Percentiles rank a stretch among this genome's conserved stretches.
phyloP scores from a whole-genome alignment of 2,797 vertebrate genomes.

The Rhincodon typus region DNA sequence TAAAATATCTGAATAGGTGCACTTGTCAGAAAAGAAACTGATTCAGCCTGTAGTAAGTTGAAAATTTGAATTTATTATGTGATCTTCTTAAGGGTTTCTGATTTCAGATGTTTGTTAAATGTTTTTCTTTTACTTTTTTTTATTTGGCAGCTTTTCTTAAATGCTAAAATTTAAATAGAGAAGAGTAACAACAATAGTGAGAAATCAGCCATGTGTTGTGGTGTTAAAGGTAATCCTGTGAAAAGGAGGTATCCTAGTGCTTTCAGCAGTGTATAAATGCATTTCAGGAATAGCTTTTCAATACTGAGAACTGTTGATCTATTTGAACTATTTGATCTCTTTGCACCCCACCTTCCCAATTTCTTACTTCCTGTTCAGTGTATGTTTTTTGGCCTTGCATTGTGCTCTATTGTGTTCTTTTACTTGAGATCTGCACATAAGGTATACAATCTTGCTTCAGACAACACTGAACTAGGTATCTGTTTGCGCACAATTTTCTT shows the following conservation, averaged over 20 bases:
- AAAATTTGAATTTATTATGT: background rate
- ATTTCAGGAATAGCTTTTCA: constrained; percentile 13
- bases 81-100: background rate
- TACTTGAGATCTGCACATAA: background rate
- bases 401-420: background rate
- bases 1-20: background rate
- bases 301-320: background rate
- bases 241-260: background rate
- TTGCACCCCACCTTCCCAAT: background rate
- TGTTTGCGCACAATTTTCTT: background rate
- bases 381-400: background rate
- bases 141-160: background rate
- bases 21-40: background rate
- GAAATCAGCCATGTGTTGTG: background rate
- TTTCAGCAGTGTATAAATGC: background rate
- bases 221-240: background rate
- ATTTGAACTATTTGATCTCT: background rate
- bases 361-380: background rate
- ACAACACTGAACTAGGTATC: background rate
- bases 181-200: background rate
- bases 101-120: background rate
- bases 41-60: background rate
- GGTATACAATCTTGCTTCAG: background rate
- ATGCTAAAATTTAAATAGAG: background rate
- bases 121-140: background rate